These are phyloP conservation scores for Arothron firmamentum DNA, from an alignment of 2,113 vertebrate genomes.

Conservation along the genomic window DNA sequence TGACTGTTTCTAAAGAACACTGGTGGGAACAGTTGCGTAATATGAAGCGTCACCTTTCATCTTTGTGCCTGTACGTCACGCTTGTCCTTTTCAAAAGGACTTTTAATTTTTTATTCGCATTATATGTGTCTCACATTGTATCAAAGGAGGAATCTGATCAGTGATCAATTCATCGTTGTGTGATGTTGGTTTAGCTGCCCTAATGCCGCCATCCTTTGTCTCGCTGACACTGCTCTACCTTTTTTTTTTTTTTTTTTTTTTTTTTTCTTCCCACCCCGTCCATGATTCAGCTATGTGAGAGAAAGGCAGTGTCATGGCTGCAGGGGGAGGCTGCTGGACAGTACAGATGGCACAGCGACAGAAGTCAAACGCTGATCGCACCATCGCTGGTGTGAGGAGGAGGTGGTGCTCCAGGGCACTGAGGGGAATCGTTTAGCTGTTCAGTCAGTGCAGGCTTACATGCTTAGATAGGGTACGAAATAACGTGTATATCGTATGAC, in stretches of 20 bases:
- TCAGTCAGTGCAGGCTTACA: slow-evolving; percentile 15
- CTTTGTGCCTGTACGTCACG: slow-evolving; percentile 26
- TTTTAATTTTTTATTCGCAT: not conserved
- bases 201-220: not conserved
- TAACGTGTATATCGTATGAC: slow-evolving; percentile 17
- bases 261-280: slow-evolving; percentile 2
- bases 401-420: not conserved
- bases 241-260: not conserved
- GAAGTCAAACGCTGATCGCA: slow-evolving; percentile 35
- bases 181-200: not conserved
- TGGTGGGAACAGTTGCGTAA: not conserved
- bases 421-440: slow-evolving; percentile 16
- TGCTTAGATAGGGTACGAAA: slow-evolving; percentile 8
- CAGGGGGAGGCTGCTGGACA: slow-evolving; percentile 24
- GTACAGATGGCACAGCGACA: slow-evolving; percentile 51
- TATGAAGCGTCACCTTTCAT: slow-evolving; percentile 13
- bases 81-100: not conserved
- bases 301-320: slow-evolving; percentile 16
- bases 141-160: not conserved
- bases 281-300: slow-evolving; percentile 12
- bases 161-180: not conserved
- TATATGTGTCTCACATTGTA: not conserved
- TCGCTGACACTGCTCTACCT: not conserved
- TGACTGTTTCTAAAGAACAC: slow-evolving; percentile 12
- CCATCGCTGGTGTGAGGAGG: slow-evolving; percentile 20